Evolutionary conservation across 2,888 invertebrate species (phyloP), one percentile per base, ranked within the genome.

Genomic region (Scelioninae gen. 1): DNA sequence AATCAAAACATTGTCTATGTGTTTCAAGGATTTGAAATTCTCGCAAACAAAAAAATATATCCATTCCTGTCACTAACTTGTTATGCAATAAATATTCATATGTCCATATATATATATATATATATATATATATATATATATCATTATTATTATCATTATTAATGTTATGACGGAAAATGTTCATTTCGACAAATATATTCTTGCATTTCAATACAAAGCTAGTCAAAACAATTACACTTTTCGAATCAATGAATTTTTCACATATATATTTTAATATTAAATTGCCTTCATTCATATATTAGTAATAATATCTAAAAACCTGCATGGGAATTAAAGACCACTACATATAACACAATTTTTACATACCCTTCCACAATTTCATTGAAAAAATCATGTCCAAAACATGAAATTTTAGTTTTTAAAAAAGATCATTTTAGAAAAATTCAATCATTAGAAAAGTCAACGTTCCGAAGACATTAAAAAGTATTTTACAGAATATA

Each of bases 11-110:
- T 68, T 13, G n/a, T 11, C 34, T 80, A 79, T 53, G 49, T 55
- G 15, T 29, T 63, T 78, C 23, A 62, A 60, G 32, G 72, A 56
- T 68, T 53, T 66, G 62, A 53, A 72, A 74, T 79, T 53, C 53
- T 58, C 60, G 79, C 79, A 74, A 79, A 79, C 72, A 75, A 79
- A 79, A 78, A 74, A 79, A 72, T 72, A 66, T 79, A 79, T 72
- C 16, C 47, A 63, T 74, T 60, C 63, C 53, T 69, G 63, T 76
- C 34, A 45, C 45, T 68, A 76, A 76, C 62, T 76, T 68, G 56
- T 63, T 38, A 15, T 34, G 55, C 45, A 63, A 63, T 74, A 74
- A 55, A 56, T 74, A 63, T 40, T 63, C 65, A 29, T 56, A 74
- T 56, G 62, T 74, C 34, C 58, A 23, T 32, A 34, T 62, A 60